Base-by-base conservation (phyloP, 2,113 vertebrate species). In the Pseudonaja textilis region DNA sequence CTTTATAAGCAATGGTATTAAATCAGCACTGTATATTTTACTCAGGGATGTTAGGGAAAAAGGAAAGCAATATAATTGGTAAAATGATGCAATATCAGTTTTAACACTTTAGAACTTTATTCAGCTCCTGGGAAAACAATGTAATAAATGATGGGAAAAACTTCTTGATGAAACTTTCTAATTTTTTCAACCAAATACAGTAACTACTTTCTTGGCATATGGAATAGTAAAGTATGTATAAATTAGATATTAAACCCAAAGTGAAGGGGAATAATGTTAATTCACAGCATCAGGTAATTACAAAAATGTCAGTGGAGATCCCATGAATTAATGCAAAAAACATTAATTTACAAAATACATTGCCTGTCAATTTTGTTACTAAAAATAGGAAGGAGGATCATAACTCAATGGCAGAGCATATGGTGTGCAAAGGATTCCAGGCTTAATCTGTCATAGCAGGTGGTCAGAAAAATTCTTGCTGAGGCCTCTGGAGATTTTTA, bases 151-250 rank as follows among this genome's bases (percentile, higher is more conserved):
- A 95, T 92, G 89, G 95, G 96, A 42, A 95, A 95, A 50, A 89
- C 74, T 91, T 88, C 74, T 92, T 96, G 93, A 91, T 88, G 91
- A 93, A 96, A 94, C 94, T 93, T 92, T 59, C 92, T 89, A 94
- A 94, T 74, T 74, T 94, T 96, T 95, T 94, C 95, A 95, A 95
- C 91, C 95, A 97, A 96, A 93, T 94, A 95, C 95, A 96, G 94
- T 95, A 96, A 95, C 93, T 50, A 93, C 94, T 96, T 94, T 96
- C 96, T 96, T 93, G 39, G 90, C 95, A 95, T 96, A 91, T 95
- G 91, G 93, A 95, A 96, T 93, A 56, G 90, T 90, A 95, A 94
- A 95, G 90, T 89, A 93, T 94, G 93, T 93, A 92, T 88, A 29
- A 55, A 92, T 95, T 96, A 93, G 94, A 93, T 95, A 93, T 93